Evolutionary conservation across 2,888 invertebrate genomes (phyloP).

Genomic region (Sinopyrophorus schimmeli): DNA sequence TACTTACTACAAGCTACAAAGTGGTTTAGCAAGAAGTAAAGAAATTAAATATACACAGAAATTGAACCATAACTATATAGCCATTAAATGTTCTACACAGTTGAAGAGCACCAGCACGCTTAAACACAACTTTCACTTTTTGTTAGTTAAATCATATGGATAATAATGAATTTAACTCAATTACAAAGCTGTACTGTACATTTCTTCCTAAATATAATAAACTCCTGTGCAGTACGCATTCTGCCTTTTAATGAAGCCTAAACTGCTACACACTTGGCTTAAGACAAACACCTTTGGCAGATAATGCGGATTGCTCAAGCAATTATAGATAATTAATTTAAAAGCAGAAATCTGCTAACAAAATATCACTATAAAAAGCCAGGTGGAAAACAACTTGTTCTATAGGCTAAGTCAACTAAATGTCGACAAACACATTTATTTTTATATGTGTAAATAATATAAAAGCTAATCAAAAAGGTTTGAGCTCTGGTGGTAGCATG

Average conservation of each 20-base stretch:
- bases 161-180: conserved; percentile 22
- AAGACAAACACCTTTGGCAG: conserved; percentile 21
- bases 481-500: conserved; percentile 36
- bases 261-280: not conserved
- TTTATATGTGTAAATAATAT: conserved; percentile 33
- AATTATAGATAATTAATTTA: conserved; percentile 32
- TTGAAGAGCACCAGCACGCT: conserved; percentile 39
- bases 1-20: conserved; percentile 52
- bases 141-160: conserved; percentile 30
- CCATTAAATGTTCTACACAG: conserved; percentile 28
- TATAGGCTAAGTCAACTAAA: conserved; percentile 30
- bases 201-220: conserved; percentile 22
- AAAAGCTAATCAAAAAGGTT: conserved; percentile 34
- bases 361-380: conserved; percentile 30
- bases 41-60: conserved; percentile 28
- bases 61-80: conserved; percentile 27
- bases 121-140: conserved; percentile 31
- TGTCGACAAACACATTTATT: conserved; percentile 26
- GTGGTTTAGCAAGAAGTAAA: conserved; percentile 42
- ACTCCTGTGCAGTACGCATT: conserved; percentile 15
- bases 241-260: not conserved
- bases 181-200: conserved; percentile 28
- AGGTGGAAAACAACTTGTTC: conserved; percentile 28
- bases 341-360: conserved; percentile 41
- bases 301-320: conserved; percentile 52